phyloP scores from a whole-genome alignment of 2,113 vertebrate genomes.

The Macrotus californicus region DNA sequence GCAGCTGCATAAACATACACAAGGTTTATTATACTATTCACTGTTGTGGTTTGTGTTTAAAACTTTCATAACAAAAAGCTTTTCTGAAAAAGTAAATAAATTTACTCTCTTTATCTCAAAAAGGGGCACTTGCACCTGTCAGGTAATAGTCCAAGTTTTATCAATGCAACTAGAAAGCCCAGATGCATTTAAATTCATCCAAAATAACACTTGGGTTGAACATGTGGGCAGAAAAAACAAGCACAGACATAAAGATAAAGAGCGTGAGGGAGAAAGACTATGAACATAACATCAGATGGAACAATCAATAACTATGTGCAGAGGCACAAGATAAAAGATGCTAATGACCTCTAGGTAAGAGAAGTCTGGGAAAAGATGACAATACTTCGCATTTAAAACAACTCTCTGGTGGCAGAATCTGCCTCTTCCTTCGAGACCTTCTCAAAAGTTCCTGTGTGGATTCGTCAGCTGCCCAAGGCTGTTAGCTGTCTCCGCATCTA shows the following conservation, averaged over 20 bases:
- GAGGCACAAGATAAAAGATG: background rate
- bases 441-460: background rate
- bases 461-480: background rate
- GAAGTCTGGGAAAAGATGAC: background rate
- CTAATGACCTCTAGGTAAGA: background rate
- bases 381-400: background rate
- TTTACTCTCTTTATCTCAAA: background rate
- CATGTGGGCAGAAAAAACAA: background rate
- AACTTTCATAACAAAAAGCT: background rate
- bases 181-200: conserved; percentile 7
- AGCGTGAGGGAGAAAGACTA: background rate
- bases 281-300: background rate
- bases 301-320: background rate
- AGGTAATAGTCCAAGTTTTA: background rate
- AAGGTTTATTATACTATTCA: background rate
- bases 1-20: background rate
- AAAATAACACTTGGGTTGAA: background rate
- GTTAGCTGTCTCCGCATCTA: background rate
- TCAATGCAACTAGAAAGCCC: background rate
- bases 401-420: background rate
- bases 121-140: background rate
- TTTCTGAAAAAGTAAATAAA: background rate
- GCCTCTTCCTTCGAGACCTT: background rate
- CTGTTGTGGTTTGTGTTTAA: background rate
- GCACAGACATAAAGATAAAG: background rate